These are phyloP conservation scores for Masticophis lateralis DNA, from an alignment of 2,797 vertebrate species.

Conservation along the genomic window DNA sequence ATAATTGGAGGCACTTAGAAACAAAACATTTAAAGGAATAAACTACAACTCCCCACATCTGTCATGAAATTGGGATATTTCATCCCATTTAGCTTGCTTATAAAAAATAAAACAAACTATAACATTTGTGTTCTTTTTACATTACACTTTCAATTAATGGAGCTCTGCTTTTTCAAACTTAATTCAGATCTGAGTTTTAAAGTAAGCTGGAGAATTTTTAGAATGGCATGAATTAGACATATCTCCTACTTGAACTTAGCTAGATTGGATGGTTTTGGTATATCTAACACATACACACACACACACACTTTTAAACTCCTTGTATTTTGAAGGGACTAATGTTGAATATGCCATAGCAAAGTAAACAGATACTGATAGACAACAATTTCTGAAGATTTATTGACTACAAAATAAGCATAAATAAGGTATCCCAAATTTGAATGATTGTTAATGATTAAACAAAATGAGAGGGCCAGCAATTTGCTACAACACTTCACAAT, in stretches of 20 bases:
- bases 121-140: background rate
- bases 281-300: background rate
- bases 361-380: constrained; percentile 26
- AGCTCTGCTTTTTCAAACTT: background rate
- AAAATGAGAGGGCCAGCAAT: background rate
- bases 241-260: background rate
- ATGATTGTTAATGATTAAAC: background rate
- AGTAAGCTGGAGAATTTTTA: background rate
- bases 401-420: background rate
- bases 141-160: background rate
- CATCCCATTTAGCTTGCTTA: background rate
- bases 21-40: background rate
- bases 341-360: background rate
- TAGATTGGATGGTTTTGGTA: background rate
- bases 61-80: background rate
- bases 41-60: background rate
- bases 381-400: background rate
- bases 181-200: background rate
- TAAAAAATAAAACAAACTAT: background rate
- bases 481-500: background rate
- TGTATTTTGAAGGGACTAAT: background rate
- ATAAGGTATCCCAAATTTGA: background rate
- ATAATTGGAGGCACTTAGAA: background rate
- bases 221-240: background rate
- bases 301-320: background rate